Evolutionary conservation across 2,888 invertebrate species (phyloP).

Genomic region (Orchesella flavescens): DNA sequence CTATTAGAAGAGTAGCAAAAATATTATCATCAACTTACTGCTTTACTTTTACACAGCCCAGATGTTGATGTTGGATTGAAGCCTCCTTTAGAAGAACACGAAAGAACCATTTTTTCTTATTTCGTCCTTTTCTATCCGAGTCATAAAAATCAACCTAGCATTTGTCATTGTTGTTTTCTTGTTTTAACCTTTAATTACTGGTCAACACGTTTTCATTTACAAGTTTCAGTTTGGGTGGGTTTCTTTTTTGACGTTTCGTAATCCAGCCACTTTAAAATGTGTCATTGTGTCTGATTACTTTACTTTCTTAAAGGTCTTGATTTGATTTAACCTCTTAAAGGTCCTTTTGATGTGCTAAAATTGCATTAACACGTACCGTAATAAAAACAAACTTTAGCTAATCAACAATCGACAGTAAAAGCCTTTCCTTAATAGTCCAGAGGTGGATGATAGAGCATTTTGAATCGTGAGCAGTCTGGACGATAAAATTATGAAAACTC

Average conservation of each 20-base stretch:
- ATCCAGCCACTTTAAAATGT: neutral
- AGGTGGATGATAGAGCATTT: too few species aligned
- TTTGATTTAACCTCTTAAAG: neutral
- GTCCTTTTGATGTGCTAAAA: neutral
- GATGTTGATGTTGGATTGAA: conserved; percentile 18
- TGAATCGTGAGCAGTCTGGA: too few species aligned
- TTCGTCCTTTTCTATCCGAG: conserved; percentile 33
- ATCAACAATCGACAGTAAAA: too few species aligned
- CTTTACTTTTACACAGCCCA: conserved; percentile 7
- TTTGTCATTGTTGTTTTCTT: conserved; percentile 53
- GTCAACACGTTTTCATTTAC: conserved; percentile 56
- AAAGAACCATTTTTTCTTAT: conserved; percentile 34
- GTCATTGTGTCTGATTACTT: too few species aligned
- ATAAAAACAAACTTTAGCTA: too few species aligned
- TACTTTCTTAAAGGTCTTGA: too few species aligned
- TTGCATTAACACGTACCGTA: neutral
- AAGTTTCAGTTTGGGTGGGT: conserved; percentile 53
- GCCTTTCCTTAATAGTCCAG: too few species aligned
- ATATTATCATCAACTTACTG: neutral
- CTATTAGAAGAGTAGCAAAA: neutral
- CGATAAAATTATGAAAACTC: too few species aligned
- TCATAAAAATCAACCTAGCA: conserved; percentile 53
- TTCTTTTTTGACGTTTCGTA: conserved; percentile 4
- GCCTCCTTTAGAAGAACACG: neutral
- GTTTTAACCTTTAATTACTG: conserved; percentile 54